phyloP scores from a whole-genome alignment of 2,113 vertebrate genomes.

The Catharus bicknelli region DNA sequence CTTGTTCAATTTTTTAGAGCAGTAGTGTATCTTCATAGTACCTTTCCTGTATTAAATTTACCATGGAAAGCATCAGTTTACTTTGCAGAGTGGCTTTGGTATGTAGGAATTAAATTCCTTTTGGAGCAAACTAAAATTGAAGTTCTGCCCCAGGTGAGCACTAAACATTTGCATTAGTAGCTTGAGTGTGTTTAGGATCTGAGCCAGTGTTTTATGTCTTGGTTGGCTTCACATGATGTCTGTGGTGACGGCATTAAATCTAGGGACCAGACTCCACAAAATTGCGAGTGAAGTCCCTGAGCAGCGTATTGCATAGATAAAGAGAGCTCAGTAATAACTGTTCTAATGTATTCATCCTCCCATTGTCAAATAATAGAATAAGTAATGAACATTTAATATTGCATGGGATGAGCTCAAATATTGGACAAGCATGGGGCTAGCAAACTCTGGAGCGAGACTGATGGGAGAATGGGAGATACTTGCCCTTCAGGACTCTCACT shows the following conservation, averaged over 20 bases:
- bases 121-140: background rate
- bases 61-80: background rate
- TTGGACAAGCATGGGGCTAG: background rate
- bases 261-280: background rate
- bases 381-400: background rate
- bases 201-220: background rate
- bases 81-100: background rate
- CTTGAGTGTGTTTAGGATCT: background rate
- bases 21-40: background rate
- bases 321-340: background rate
- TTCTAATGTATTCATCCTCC: background rate
- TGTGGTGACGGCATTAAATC: background rate
- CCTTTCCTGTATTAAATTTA: background rate
- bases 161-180: background rate
- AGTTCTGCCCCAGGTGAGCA: background rate
- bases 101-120: background rate
- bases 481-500: background rate
- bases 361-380: background rate
- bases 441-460: background rate
- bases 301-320: background rate
- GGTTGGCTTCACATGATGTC: accelerated
- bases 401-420: background rate
- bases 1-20: background rate
- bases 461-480: background rate
- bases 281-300: background rate